Base-by-base conservation (phyloP, 2,888 invertebrate genomes). In the Margaritifera margaritifera region DNA sequence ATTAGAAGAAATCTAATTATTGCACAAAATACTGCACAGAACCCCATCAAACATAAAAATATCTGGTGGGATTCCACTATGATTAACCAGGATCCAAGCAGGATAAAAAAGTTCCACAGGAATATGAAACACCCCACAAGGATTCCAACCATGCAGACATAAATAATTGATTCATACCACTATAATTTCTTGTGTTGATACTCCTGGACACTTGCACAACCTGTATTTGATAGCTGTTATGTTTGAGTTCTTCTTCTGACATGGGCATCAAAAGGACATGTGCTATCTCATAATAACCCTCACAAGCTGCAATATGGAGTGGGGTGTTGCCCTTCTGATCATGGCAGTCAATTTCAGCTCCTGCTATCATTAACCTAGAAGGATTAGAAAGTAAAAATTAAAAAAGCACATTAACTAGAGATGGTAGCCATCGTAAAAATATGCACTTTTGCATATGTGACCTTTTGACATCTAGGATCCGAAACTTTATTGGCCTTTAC, bases 301-400 rank as follows among this genome's bases (percentile, higher is more conserved):
- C 91, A 71, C 92, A 91, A 69, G 95, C 94, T 0, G 97, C 96
- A 71, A 96, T 91, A 89, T 97, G 97, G 11, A 97, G 90, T 0
- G 97, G 94, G 0, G 96, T 96, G 88, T 96, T 95, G 5, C 97
- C 97, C 71, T 92, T 91, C 65, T 92, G 90, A 87, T 96, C 95
- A 62, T 95, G 91, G 61, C 92, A 91, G 55, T 91, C 90, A 1
- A 91, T 90, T 65, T 90, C 88, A 0, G 96, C 96, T 24, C 97
- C 97, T 2, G 95, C 95, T 52, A 94, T 42, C 42, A 42, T 42
- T 42, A 42, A 42, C 42, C 42, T 42, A 42, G 11, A 42, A 42
- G 11, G 42, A 42, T 42, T 11, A 42, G 42, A 8, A 42, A 42
- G 4, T 42, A 42, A 11, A 31, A 42, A 42, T 42, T 42, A 1